These are phyloP conservation scores for Drosophila robusta DNA, from an alignment of 2,888 invertebrate species.

Conservation along the genomic window DNA sequence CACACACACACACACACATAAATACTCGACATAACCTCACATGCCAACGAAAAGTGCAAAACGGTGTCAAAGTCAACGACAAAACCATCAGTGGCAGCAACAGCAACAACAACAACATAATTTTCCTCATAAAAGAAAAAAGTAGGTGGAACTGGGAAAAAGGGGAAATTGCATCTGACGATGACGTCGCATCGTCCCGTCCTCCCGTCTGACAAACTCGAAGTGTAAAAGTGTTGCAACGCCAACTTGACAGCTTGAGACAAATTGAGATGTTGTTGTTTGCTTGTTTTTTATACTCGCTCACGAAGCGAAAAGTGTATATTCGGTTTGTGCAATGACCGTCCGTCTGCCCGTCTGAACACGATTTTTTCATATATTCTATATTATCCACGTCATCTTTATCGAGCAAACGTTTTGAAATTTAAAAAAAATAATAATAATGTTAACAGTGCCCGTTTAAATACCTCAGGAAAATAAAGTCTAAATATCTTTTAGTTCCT, in stretches of 20 bases:
- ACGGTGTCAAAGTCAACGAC: constrained; percentile 74
- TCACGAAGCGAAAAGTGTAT: background rate
- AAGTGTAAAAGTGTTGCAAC: constrained; percentile 60
- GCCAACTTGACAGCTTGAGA: constrained; percentile 73
- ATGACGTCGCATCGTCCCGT: constrained; percentile 30
- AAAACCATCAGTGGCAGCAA: constrained; percentile 34
- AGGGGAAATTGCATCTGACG: constrained; percentile 24
- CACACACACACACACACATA: background rate
- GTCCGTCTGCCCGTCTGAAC: too few relatives aligned
- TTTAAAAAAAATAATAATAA: too few relatives aligned
- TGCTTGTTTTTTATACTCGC: constrained; percentile 3
- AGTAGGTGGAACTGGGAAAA: background rate
- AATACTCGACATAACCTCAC: constrained; percentile 26
- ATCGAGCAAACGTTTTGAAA: too few relatives aligned
- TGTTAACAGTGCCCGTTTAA: too few relatives aligned
- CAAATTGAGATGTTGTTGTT: constrained; percentile 72
- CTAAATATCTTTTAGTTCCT: too few relatives aligned
- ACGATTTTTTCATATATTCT: too few relatives aligned
- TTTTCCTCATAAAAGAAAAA: constrained; percentile 23
- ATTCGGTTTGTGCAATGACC: too few relatives aligned
- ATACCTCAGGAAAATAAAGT: too few relatives aligned
- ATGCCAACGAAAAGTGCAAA: constrained; percentile 72
- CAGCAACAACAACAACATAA: constrained; percentile 17
- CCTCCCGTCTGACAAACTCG: constrained; percentile 40
- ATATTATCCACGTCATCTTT: too few relatives aligned